Conservation (phyloP, 2,113 vertebrate species). For the Myodes glareolus region DNA sequence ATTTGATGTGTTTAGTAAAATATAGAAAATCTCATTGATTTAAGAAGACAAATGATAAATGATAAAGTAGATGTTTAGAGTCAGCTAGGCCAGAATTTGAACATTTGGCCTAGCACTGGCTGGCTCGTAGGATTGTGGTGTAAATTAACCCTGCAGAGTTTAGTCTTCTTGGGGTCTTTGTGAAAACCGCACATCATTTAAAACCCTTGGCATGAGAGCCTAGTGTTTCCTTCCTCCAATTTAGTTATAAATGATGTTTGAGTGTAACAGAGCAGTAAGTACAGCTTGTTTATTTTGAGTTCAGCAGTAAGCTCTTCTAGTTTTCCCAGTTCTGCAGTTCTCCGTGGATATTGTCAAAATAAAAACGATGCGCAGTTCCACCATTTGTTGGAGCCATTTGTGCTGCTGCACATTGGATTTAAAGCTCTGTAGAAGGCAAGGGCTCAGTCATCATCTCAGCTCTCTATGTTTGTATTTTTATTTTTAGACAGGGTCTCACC, state of each 20-base stretch:
- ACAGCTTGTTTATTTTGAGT: slow-evolving; percentile 21
- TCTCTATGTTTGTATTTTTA: not conserved
- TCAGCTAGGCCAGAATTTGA: not conserved
- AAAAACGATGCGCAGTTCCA: not conserved
- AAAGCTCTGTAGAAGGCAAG: not conserved
- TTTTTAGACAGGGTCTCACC: not conserved
- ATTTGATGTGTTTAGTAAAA: slow-evolving; percentile 6
- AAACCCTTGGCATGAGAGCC: not conserved
- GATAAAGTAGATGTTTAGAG: not conserved
- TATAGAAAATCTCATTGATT: not conserved
- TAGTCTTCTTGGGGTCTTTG: not conserved
- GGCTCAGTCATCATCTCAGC: not conserved
- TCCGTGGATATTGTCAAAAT: slow-evolving; percentile 22
- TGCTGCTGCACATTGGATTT: not conserved
- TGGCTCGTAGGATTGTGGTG: not conserved
- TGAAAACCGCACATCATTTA: not conserved
- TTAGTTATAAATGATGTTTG: slow-evolving; percentile 18
- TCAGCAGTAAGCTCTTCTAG: not conserved
- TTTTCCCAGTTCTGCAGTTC: not conserved
- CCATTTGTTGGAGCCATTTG: not conserved
- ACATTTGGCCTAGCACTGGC: not conserved
- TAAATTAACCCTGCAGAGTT: not conserved
- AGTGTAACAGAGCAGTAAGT: not conserved
- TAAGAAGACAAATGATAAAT: not conserved
- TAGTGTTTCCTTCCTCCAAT: not conserved